Percentiles rank a stretch among this genome's conserved stretches.
phyloP scores from a whole-genome alignment of 2,797 vertebrate genomes.

The Clarias laeviceps region DNA sequence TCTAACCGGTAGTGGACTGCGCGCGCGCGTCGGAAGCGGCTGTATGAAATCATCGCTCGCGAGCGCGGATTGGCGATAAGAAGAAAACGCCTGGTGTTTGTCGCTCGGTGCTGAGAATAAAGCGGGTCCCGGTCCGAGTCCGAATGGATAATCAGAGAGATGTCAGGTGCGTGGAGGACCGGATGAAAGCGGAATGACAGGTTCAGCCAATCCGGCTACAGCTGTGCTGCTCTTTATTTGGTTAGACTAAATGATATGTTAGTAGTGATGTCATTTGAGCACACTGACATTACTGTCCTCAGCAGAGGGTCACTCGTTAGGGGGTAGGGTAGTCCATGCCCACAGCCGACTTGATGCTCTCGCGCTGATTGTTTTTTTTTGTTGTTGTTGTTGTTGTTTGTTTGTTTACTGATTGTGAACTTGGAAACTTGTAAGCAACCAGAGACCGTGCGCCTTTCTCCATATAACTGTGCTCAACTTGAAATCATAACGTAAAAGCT shows the following conservation, averaged over 20 bases:
- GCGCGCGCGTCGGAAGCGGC: conserved; percentile 19
- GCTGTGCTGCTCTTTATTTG: not conserved
- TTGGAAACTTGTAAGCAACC: conserved; percentile 32
- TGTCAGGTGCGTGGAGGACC: conserved; percentile 35
- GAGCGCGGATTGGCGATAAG: not conserved
- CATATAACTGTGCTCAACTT: not conserved
- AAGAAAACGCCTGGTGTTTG: not conserved
- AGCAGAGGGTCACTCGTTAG: not conserved
- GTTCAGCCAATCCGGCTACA: not conserved
- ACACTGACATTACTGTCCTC: not conserved
- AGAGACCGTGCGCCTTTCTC: not conserved
- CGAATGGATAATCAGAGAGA: not conserved
- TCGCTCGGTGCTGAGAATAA: not conserved
- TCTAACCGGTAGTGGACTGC: conserved; percentile 10
- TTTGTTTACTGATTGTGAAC: conserved; percentile 32
- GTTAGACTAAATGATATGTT: not conserved
- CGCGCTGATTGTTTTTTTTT: not conserved
- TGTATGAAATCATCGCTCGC: conserved; percentile 21
- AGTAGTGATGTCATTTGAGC: not conserved
- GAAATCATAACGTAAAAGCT: not conserved
- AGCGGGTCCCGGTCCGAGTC: not conserved
- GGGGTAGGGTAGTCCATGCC: too few species aligned
- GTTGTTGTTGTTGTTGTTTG: too few species aligned
- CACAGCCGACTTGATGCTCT: conserved; percentile 19
- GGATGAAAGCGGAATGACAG: conserved; percentile 18